Percentiles rank a stretch among this genome's conserved stretches.
phyloP scores from a whole-genome alignment of 2,113 vertebrate species.

The Anseranas semipalmata region DNA sequence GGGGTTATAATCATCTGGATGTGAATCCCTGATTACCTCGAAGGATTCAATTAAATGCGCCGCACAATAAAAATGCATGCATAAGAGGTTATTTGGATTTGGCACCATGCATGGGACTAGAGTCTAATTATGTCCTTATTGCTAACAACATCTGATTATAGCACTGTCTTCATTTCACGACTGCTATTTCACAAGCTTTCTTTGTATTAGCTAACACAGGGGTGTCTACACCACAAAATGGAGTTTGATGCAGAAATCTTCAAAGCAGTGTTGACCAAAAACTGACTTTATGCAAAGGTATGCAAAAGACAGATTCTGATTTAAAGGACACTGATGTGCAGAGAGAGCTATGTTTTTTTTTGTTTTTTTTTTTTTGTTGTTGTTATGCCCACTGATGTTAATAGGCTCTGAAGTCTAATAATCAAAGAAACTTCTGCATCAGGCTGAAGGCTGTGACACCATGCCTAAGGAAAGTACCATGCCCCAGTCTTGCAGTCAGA shows the following conservation, averaged over 20 bases:
- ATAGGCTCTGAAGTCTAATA: not conserved
- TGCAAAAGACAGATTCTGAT: not conserved
- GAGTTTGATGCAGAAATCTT: not conserved
- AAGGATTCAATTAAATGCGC: not conserved
- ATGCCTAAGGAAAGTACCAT: not conserved
- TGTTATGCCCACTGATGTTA: not conserved
- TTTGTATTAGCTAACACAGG: not conserved
- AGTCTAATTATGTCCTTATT: conserved; percentile 41
- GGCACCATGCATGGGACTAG: not conserved
- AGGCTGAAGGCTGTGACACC: not conserved
- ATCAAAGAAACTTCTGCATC: not conserved
- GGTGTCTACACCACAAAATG: not conserved
- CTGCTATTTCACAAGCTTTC: not conserved
- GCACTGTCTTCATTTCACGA: not conserved
- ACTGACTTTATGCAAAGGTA: accelerated
- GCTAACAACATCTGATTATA: conserved; percentile 8
- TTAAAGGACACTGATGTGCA: not conserved
- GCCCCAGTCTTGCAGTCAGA: not conserved
- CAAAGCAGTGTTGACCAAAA: not conserved
- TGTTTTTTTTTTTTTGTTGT: no score
- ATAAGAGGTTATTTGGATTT: not conserved
- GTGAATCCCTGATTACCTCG: not conserved
- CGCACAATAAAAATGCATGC: not conserved
- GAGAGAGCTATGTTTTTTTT: not conserved
- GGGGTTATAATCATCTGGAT: not conserved